Percentiles rank a stretch among this genome's conserved stretches.
Conservation (phyloP, 2,113 vertebrate species). For the Myiopsitta monachus region DNA sequence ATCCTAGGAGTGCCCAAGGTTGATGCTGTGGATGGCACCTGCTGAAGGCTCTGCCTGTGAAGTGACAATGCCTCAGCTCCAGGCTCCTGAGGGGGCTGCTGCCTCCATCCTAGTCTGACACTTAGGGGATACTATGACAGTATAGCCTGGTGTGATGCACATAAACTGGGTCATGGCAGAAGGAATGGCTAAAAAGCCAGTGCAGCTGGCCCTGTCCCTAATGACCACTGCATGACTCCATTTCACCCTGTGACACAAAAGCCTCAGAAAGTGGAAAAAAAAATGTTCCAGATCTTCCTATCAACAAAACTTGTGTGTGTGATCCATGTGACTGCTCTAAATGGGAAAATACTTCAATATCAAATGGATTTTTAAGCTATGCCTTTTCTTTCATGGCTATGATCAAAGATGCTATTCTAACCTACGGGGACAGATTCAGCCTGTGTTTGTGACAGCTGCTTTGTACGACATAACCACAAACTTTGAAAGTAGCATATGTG, state of each 20-base stretch:
- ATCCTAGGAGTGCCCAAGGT: not conserved
- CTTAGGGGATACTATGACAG: accelerated
- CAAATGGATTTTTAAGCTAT: not conserved
- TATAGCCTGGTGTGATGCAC: not conserved
- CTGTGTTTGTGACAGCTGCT: not conserved
- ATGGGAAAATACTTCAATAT: not conserved
- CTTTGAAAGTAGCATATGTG: not conserved
- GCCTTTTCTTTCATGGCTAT: not conserved
- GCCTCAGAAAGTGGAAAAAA: not conserved
- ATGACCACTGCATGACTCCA: not conserved
- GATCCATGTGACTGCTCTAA: not conserved
- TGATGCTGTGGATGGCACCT: not conserved
- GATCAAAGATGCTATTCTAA: not conserved
- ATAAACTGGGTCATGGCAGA: not conserved
- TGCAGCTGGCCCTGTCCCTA: not conserved
- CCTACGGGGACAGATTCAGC: not conserved
- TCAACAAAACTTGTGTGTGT: not conserved
- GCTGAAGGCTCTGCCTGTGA: not conserved
- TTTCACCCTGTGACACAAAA: not conserved
- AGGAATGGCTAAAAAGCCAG: not conserved
- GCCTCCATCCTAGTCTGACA: not conserved
- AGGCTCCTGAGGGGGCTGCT: not conserved
- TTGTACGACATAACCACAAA: not conserved
- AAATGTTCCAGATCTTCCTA: not conserved
- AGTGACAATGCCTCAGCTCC: not conserved